Base-by-base conservation (phyloP, 2,888 invertebrate genomes). In the Chalcosyrphus nemorum region DNA sequence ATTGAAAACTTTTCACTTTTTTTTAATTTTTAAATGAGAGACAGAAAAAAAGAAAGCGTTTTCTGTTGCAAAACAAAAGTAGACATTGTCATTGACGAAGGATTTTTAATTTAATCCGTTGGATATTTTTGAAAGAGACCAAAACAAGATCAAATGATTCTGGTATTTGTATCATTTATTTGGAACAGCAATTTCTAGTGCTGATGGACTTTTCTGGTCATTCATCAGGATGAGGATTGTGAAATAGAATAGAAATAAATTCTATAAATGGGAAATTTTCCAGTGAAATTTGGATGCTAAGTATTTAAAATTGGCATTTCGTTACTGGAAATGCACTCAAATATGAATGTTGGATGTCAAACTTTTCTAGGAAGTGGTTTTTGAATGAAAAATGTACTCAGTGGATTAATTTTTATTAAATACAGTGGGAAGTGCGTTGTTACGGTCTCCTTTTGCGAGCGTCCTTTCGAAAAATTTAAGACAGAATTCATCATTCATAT, bases 21-120 rank as follows among this genome's bases (percentile, higher is more conserved):
- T n/a, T n/a, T n/a, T n/a, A n/a, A n/a, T 7, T 21, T 27, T 19
- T 4, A 17, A 32, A 32, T 11, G 3, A 2, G 17, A 17, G 5
- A 17, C 13, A 24, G 2, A n/a, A 29, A 29, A 5, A 35, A 13
- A 13, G 15, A 24, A 29, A 11, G 32, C 4, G 2, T 7, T 6
- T 35, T 7, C 35, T 2, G 32, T 3, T 27, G 2, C 19, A 17
- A 29, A n/a, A 29, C 43, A 4, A 61, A 17, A 65, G 0, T 35
- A 15, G 50, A 38, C 17, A 38, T 59, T 38, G n/a, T 27, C 11
- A 15, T 27, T 59, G 59, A 59, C 45, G 41, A 50, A 17, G 59
- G 59, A 41, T 17, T 29, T 43, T 41, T 68, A 32, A 57, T 38
- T 50, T 41, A 50, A 50, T 59, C 38, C 32, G 6, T 41, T 38